These are phyloP conservation scores for Chondrosia reniformis DNA, from an alignment of 37 sponge, comb jelly and placozoan species.

Conservation along the genomic window DNA sequence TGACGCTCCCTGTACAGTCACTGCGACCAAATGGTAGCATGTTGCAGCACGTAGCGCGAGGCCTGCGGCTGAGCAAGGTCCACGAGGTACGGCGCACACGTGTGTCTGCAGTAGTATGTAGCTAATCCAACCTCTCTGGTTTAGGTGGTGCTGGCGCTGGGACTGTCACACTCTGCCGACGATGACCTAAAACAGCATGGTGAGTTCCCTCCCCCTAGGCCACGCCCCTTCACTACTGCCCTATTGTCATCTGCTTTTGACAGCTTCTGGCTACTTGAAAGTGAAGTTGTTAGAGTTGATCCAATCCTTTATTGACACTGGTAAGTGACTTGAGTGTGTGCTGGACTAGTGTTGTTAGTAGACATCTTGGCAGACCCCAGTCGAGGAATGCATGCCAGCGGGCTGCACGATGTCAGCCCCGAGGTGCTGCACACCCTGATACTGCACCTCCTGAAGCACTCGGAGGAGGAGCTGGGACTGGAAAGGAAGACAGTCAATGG, in stretches of 20 bases:
- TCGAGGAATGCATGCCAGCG: constrained; percentile 63
- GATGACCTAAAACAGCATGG: constrained; percentile 46
- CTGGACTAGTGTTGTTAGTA: not conserved
- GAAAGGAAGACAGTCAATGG: constrained; percentile 45
- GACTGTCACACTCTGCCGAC: constrained; percentile 68
- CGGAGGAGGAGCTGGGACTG: constrained; percentile 60
- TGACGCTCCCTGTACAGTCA: too few species aligned
- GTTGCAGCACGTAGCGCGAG: constrained; percentile 50
- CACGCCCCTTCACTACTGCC: too few species aligned
- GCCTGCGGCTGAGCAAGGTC: constrained; percentile 60
- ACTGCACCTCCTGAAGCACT: constrained; percentile 51
- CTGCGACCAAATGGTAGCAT: constrained; percentile 51
- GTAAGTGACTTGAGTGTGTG: constrained; percentile 16
- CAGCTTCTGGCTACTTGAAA: constrained; percentile 64
- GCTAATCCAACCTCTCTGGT: not conserved
- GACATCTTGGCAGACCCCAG: constrained; percentile 36
- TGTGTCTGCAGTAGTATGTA: constrained; percentile 10
- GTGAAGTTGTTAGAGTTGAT: constrained; percentile 76
- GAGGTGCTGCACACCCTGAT: constrained; percentile 82
- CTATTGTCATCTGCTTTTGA: too few species aligned
- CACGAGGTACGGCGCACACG: constrained; percentile 67
- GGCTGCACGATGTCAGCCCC: constrained; percentile 70
- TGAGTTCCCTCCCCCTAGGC: too few species aligned
- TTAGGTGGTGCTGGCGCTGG: constrained; percentile 91
- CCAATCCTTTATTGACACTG: constrained; percentile 42